These are phyloP conservation scores for Ommatoiulus sabulosus DNA, from an alignment of 2,888 invertebrate genomes.

Conservation along the genomic window DNA sequence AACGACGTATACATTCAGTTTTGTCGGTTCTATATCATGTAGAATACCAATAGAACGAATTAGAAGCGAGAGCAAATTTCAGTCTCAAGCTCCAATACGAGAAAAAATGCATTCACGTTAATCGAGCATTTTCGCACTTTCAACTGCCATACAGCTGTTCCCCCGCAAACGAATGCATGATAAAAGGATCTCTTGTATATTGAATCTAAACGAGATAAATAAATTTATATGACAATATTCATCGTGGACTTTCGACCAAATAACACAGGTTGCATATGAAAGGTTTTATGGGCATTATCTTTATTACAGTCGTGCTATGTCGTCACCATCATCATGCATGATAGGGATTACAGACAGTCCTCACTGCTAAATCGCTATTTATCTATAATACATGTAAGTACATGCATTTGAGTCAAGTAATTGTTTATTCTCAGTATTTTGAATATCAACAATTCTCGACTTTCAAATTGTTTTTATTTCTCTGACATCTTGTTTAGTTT, in stretches of 20 bases:
- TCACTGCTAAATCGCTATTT: too few relatives aligned
- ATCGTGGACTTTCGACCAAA: not conserved
- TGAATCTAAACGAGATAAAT: not conserved
- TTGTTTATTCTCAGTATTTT: too few relatives aligned
- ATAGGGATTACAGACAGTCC: too few relatives aligned
- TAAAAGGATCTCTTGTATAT: not conserved
- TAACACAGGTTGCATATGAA: not conserved
- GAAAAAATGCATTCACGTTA: not conserved
- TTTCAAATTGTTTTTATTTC: too few relatives aligned
- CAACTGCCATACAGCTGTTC: not conserved
- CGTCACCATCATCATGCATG: too few relatives aligned
- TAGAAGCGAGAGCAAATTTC: not conserved
- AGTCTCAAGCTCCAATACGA: not conserved
- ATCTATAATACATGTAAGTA: too few relatives aligned
- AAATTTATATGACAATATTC: not conserved
- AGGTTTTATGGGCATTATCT: too few relatives aligned
- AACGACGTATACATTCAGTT: not conserved
- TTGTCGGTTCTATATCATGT: not conserved
- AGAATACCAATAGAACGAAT: not conserved
- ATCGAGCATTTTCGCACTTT: not conserved
- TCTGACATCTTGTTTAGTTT: too few relatives aligned
- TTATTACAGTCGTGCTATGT: too few relatives aligned
- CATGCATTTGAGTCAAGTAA: too few relatives aligned
- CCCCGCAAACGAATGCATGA: too few relatives aligned
- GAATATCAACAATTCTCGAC: too few relatives aligned